A percentile compares a stretch with the other conserved stretches of the same genome.
Conservation (phyloP, 2,113 vertebrate genomes). For the Haliaeetus leucogaster region DNA sequence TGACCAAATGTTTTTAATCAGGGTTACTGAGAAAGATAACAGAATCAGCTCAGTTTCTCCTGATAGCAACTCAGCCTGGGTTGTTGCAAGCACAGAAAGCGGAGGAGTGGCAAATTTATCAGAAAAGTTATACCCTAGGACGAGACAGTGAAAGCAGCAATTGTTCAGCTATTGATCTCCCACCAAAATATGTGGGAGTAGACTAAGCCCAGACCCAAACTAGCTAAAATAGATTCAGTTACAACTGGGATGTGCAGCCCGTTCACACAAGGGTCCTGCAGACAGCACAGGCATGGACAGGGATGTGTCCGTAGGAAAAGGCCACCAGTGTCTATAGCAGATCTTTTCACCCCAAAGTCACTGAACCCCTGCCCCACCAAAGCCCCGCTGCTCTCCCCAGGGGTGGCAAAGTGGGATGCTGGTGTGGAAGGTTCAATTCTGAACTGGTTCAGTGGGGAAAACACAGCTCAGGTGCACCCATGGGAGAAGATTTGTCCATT, state of each 20-base stretch:
- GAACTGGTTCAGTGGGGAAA: background rate
- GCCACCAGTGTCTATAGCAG: background rate
- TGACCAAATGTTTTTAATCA: background rate
- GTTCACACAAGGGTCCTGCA: background rate
- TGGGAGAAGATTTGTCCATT: background rate
- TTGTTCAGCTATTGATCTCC: background rate
- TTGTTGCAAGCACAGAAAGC: background rate
- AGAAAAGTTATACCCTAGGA: background rate
- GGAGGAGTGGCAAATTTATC: background rate
- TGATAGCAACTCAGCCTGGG: background rate
- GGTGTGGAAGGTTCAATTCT: background rate
- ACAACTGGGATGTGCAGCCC: background rate
- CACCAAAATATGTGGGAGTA: background rate
- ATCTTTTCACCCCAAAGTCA: background rate
- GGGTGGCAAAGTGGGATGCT: background rate
- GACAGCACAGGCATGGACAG: rapidly evolving
- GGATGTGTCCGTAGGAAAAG: background rate
- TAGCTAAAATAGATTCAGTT: background rate
- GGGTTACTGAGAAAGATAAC: background rate
- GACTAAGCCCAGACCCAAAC: background rate
- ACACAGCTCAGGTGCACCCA: rapidly evolving
- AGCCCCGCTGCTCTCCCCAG: background rate
- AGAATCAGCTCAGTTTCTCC: background rate
- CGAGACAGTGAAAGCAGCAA: background rate
- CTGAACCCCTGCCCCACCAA: rapidly evolving